Evolutionary conservation across 1,140 invertebrate genomes (phyloP).

Genomic region (Ptiloglossa arizonensis): DNA sequence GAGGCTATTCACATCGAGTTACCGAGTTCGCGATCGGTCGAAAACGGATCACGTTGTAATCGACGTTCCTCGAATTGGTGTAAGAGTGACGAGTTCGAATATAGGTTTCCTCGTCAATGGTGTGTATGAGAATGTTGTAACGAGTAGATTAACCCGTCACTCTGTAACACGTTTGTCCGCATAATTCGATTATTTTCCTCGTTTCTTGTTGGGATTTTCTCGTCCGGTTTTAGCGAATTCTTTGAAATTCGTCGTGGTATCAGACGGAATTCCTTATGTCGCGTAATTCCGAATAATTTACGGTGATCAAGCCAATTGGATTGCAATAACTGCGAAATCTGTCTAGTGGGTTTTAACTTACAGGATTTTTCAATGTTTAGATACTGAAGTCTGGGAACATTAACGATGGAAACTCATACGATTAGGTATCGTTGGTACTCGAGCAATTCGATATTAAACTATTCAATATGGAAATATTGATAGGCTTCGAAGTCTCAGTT

Average conservation of each 20-base stretch:
- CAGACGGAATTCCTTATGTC: slow-evolving; percentile 17
- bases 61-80: neutral
- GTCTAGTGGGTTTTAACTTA: neutral
- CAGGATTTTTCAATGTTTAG: neutral
- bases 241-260: slow-evolving; percentile 34
- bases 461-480: no score
- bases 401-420: no score
- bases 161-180: slow-evolving; percentile 23
- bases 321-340: neutral
- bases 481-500: no score
- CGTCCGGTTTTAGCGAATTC: slow-evolving; percentile 37
- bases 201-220: no score
- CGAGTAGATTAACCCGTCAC: slow-evolving; percentile 31
- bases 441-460: no score
- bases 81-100: slow-evolving; percentile 2
- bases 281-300: slow-evolving; percentile 49
- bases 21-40: neutral
- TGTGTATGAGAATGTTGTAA: slow-evolving; percentile 21
- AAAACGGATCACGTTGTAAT: neutral
- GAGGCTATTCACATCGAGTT: neutral
- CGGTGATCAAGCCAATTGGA: slow-evolving; percentile 14
- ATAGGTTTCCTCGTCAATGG: neutral
- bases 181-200: slow-evolving; percentile 55
- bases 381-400: no score
- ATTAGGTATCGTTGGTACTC: no score